Conservation (phyloP, 2,888 invertebrate genomes). For the Lasioglossum malachurum region DNA sequence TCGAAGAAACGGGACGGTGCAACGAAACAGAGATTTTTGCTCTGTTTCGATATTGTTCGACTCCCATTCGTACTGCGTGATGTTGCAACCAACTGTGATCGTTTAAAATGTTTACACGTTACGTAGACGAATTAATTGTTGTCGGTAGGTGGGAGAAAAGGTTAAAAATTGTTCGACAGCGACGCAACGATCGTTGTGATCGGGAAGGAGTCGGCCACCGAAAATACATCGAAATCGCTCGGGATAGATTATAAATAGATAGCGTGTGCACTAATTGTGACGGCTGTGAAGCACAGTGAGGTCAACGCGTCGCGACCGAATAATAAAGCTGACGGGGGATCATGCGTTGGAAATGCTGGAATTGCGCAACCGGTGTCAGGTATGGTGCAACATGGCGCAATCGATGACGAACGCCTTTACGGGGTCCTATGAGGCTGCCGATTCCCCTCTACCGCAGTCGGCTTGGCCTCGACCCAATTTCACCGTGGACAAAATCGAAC, state of each 20-base stretch:
- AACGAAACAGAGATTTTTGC: background rate
- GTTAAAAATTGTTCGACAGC: background rate
- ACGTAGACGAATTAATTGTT: background rate
- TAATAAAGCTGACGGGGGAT: background rate
- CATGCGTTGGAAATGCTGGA: slow-evolving; percentile 27
- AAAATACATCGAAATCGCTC: background rate
- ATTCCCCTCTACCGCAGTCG: slow-evolving; percentile 21
- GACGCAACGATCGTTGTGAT: background rate
- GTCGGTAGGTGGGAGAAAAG: rapidly evolving
- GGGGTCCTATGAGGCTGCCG: slow-evolving; percentile 49
- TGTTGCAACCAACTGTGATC: background rate
- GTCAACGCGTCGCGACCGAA: slow-evolving; percentile 2
- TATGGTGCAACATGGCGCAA: slow-evolving; percentile 64
- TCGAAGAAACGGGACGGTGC: background rate
- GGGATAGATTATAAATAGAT: background rate
- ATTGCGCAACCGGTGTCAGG: slow-evolving; percentile 53
- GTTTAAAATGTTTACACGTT: too few species aligned
- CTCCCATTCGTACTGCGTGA: background rate
- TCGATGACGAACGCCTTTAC: slow-evolving; percentile 52
- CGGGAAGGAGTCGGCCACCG: background rate
- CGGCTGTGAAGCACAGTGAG: background rate
- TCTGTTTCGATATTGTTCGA: background rate
- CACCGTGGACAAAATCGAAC: slow-evolving; percentile 5
- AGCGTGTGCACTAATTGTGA: slow-evolving; percentile 5
- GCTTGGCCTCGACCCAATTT: slow-evolving; percentile 48